phyloP scores from a whole-genome alignment of 2,888 invertebrate species.

The Stenotaenia linearis region DNA sequence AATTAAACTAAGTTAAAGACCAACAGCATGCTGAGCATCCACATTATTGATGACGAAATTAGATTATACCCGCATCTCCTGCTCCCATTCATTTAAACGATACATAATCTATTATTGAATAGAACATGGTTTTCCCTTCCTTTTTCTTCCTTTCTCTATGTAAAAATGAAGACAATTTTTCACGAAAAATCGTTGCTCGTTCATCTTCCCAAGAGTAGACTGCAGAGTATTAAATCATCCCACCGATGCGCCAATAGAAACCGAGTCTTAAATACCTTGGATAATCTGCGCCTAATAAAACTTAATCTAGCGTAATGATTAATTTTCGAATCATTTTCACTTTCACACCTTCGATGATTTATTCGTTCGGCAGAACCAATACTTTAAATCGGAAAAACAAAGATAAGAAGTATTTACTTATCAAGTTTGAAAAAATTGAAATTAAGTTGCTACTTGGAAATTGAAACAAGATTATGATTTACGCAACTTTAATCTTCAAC shows the following conservation, averaged over 20 bases:
- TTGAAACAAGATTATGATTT: background rate
- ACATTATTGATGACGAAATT: background rate
- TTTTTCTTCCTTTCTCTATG: background rate
- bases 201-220: background rate
- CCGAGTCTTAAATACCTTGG: background rate
- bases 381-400: no score
- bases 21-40: background rate
- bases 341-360: no score
- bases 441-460: background rate
- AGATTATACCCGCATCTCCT: background rate
- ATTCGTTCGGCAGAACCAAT: no score
- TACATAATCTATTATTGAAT: slow-evolving; percentile 2
- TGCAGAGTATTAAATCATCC: background rate
- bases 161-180: background rate
- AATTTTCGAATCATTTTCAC: background rate
- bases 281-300: background rate
- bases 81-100: background rate
- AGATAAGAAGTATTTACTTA: no score
- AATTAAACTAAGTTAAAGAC: background rate
- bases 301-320: background rate
- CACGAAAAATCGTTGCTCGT: background rate
- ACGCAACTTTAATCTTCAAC: background rate
- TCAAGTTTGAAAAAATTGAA: background rate
- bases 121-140: background rate
- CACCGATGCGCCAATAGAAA: background rate